Base-by-base conservation (phyloP, 2,888 invertebrate genomes). In the Drosophila paracracens region DNA sequence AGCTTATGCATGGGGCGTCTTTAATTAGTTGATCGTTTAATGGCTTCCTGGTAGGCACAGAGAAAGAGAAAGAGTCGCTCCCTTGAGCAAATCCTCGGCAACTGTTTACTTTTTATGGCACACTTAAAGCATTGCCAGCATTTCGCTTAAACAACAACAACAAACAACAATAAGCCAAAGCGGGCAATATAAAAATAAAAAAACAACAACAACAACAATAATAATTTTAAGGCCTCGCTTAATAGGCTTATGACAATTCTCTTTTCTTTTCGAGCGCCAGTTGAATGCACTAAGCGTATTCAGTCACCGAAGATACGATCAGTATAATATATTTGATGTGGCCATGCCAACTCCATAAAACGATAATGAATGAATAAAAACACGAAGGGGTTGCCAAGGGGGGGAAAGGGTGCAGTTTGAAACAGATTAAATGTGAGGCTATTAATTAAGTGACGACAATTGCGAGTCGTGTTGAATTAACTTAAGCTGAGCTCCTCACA, bases 231-330 rank as follows among this genome's bases (percentile, higher is more conserved):
- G 70, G 62, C 62, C 62, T 43, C 56, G 56, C 66, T 89, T 90
- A 89, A 90, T 89, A 90, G 82, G 89, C 89, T 89, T 90, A 90
- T 74, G 87, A 86, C 90, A 89, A 87, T 81, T 80, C 13, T 29
- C 10, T 27, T 18, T 18, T 8, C 38, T 70, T 52, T 57, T 50
- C 11, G 57, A 77, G 72, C 74, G 70, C 70, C 89, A 86, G 85
- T 86, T 90, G 89, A 90, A 86, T 85, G 84, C 83, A 76, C 86
- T 75, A 70, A 79, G 70, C 31, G 58, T 57, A 67, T 66, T 74
- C 68, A 78, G 79, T 69, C 61, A 63, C 38, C 13, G 29, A 60
- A 71, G 52, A 76, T 60, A 50, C 81, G 43, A 64, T 50, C 36
- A 77, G 71, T 70, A 77, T 74, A 84, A 81, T 74, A 82, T 85